Percentiles rank a stretch among this genome's conserved stretches.
phyloP scores from a whole-genome alignment of 2,113 vertebrate species.

The Caloenas nicobarica region DNA sequence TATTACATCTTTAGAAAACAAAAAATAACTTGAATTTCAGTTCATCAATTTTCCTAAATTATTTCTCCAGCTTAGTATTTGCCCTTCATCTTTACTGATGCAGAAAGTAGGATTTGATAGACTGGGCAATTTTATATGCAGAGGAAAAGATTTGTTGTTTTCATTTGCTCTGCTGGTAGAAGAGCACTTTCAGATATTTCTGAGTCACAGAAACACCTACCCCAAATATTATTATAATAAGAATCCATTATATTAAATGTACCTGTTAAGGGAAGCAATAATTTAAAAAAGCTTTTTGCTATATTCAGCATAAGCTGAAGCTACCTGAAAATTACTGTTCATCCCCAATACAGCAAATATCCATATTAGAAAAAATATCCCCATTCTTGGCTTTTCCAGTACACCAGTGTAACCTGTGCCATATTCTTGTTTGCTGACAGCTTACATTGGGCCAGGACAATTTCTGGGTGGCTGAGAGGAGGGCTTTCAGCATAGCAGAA shows the following conservation, averaged over 20 bases:
- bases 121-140: background rate
- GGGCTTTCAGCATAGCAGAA: background rate
- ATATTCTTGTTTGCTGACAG: background rate
- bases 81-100: background rate
- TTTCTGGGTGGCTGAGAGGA: background rate
- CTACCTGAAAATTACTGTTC: background rate
- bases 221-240: background rate
- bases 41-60: background rate
- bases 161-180: background rate
- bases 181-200: background rate
- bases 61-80: background rate
- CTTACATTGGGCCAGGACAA: background rate
- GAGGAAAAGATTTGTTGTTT: background rate
- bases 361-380: background rate
- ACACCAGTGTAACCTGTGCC: background rate
- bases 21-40: background rate
- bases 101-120: background rate
- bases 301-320: background rate
- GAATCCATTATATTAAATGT: background rate
- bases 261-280: background rate
- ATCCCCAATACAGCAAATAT: background rate
- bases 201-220: background rate
- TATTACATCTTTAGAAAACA: background rate
- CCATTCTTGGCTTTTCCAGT: background rate
- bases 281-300: background rate